phyloP scores from a whole-genome alignment of 2,113 vertebrate species.

The Python bivittatus region DNA sequence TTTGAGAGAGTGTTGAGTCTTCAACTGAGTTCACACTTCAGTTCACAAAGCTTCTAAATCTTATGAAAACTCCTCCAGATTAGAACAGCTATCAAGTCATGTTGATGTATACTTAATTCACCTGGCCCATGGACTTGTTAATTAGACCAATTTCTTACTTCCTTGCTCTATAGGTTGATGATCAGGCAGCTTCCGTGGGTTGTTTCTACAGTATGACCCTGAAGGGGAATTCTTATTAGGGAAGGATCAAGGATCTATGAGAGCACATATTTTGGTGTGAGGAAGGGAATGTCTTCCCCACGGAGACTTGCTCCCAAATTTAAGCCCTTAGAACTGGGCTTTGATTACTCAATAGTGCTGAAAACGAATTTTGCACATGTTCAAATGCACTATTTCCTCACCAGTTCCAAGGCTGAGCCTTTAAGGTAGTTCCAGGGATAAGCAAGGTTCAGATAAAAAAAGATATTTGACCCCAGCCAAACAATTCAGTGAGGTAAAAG shows the following conservation, averaged over 20 bases:
- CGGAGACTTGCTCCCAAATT: not conserved
- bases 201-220: not conserved
- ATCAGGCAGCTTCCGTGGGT: not conserved
- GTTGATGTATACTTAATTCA: not conserved
- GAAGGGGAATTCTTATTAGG: not conserved
- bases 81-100: not conserved
- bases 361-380: not conserved
- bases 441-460: not conserved
- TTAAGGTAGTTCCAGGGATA: not conserved
- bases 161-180: not conserved
- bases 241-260: not conserved
- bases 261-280: not conserved
- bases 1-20: not conserved
- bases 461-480: not conserved
- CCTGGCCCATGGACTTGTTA: not conserved
- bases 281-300: not conserved
- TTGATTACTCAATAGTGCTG: not conserved
- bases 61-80: not conserved
- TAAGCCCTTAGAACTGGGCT: not conserved
- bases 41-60: not conserved
- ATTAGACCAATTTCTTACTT: not conserved
- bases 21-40: not conserved
- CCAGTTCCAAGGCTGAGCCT: not conserved
- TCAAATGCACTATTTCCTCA: not conserved
- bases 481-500: not conserved